Base-by-base conservation (phyloP, 2,113 vertebrate species). In the Pseudopodoces humilis region DNA sequence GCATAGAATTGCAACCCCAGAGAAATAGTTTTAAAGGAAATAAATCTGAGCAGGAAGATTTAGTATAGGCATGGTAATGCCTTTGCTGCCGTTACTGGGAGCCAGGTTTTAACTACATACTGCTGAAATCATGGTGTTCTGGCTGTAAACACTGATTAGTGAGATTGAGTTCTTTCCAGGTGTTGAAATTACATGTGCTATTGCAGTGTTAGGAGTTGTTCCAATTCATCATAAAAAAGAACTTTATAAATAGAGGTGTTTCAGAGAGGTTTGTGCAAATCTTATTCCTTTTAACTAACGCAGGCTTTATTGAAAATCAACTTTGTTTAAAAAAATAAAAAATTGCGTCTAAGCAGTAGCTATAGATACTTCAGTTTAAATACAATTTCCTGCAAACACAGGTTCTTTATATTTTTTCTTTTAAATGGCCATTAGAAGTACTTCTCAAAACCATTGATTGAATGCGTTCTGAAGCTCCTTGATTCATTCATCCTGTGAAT, bases 21-120 rank as follows among this genome's bases (percentile, higher is more conserved):
- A 93, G 79, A 81, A 96, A 86, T 88, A 50, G 44, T 92, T 96
- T 93, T 93, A 90, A 68, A 90, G 83, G 85, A 96, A 92, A 92
- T 92, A 95, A 97, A 95, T 94, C 81, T 91, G 81, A 90, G 49
- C 70, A 82, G 58, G 43, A 92, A 82, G 86, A 95, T 95, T 95
- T 95, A 95, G 41, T 85, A 37, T 67, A 88, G 76, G 64, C 58
- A 64, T 74, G 13, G 72, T 92, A 93, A 96, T 94, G 59, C 85
- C 49, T 92, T 88, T 86, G 33, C 52, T 96, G 90, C 60, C 1
- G 2, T 88, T 91, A n/a, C 55, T 60, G n/a, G 27, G 72, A 88
- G 71, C 87, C 27, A 19, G 59, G 21, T 70, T 93, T 90, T 92
- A 75, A 67, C 90, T 94, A 30, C 33, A 86, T 85, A 49, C 49